Base-by-base conservation (phyloP, 2,797 vertebrate genomes). In the Epinephelus malabaricus region DNA sequence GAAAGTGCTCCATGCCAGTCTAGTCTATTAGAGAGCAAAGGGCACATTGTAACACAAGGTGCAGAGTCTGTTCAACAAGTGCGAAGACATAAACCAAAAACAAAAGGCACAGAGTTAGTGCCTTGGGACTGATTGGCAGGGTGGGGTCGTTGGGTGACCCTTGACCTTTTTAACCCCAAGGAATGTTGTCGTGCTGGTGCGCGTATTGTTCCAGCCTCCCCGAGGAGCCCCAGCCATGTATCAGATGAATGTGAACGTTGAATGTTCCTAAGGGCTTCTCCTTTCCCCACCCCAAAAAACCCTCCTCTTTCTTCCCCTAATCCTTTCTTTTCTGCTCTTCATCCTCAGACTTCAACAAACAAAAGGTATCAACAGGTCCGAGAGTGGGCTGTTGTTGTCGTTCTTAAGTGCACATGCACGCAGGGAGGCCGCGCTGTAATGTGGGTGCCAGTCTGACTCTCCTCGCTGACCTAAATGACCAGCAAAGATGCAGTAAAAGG, bases 161-260 rank as follows among this genome's bases (percentile, higher is more conserved):
- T 74, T 91, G 91, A 92, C 91, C 91, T 88, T 90, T 93, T 90
- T 93, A 94, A 94, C 92, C 93, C 88, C 55, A 2, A 91, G 88
- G 93, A 95, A 95, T 95, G 92, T 88, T 85, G 92, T 91, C 75
- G 73, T 93, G 92, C 93, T 87, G 90, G 92, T 94, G 92, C 84
- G 72, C 83, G 87, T 89, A 93, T 95, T 94, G 93, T 95, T 94
- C 86, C 86, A 82, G 84, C 75, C 81, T 88, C 83, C 88, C 78
- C 1, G 75, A 89, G 87, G 91, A 92, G 89, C 81, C 78, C 72
- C 67, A 67, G 75, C 80, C 55, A 66, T 85, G 86, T 89, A 86
- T 91, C 89, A 69, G 84, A 88, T 90, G 89, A 90, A 92, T 93
- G 89, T 85, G 87, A 85, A 77, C 74, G 27, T 67, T 83, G 73